Percentiles rank a stretch among this genome's conserved stretches.
phyloP scores from a whole-genome alignment of 2,888 invertebrate species.

The Diogma glabrata region DNA sequence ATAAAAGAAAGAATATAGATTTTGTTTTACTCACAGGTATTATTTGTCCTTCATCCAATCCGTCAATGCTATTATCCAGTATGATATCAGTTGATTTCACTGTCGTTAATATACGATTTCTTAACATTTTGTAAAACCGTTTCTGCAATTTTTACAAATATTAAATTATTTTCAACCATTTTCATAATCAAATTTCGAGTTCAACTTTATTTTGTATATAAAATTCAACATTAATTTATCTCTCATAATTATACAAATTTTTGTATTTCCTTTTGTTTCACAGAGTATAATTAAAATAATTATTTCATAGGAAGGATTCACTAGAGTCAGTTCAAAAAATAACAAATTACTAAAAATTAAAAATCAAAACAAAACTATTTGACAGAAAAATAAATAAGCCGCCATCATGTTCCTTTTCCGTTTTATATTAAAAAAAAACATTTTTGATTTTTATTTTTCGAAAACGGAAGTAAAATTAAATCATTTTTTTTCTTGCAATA shows the following conservation, averaged over 20 bases:
- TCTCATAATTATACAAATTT: constrained; percentile 6
- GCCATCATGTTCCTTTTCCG: constrained; percentile 9
- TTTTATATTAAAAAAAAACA: not conserved
- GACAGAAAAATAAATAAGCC: constrained; percentile 3
- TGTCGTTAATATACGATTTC: constrained; percentile 5
- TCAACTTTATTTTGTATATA: not conserved
- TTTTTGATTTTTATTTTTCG: not conserved
- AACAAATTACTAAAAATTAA: not conserved
- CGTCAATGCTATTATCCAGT: constrained; percentile 4
- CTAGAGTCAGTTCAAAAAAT: too few species aligned
- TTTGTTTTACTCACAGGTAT: constrained; percentile 4
- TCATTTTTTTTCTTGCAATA: constrained; percentile 5
- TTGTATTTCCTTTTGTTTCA: too few species aligned
- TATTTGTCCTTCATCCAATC: constrained; percentile 2
- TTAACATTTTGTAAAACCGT: constrained; percentile 1
- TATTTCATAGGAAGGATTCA: too few species aligned
- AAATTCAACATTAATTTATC: not conserved
- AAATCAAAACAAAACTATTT: not conserved
- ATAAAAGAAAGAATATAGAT: not conserved
- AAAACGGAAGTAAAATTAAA: constrained; percentile 6
- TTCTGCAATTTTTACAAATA: constrained; percentile 1
- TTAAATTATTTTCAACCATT: not conserved
- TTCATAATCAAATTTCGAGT: not conserved
- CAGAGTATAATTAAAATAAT: too few species aligned
- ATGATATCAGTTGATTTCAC: constrained; percentile 7